Percentiles rank a stretch among this genome's conserved stretches.
phyloP scores from a whole-genome alignment of 2,797 vertebrate species.

The Otolemur crassicaudatus region DNA sequence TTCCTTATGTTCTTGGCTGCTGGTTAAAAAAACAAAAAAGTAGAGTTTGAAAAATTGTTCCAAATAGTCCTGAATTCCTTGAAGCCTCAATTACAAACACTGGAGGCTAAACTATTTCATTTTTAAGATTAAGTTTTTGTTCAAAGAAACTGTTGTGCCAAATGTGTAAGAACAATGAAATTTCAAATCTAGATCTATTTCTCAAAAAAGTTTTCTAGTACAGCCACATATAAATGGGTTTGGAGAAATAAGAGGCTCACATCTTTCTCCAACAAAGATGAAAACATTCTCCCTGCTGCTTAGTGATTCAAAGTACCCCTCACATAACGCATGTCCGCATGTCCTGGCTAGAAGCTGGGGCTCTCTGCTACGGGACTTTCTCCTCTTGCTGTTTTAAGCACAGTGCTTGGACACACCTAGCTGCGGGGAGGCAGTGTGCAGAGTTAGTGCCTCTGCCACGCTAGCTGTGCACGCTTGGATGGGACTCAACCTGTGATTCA shows the following conservation, averaged over 20 bases:
- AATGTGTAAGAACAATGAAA: background rate
- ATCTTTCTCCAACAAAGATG: background rate
- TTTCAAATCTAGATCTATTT: background rate
- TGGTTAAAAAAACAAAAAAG: background rate
- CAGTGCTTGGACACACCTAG: background rate
- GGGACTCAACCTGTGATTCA: background rate
- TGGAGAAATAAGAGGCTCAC: background rate
- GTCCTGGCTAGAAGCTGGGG: background rate
- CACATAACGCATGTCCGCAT: rapidly evolving
- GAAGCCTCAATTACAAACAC: background rate
- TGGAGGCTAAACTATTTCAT: background rate
- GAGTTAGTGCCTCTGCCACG: rapidly evolving
- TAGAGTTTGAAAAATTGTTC: background rate
- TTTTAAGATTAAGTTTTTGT: background rate
- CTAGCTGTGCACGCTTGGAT: background rate
- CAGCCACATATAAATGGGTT: background rate
- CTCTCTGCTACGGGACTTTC: background rate
- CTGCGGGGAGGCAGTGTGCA: background rate
- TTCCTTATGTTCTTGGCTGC: background rate
- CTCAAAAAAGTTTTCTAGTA: background rate
- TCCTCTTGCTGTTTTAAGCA: background rate
- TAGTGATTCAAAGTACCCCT: background rate
- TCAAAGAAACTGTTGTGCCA: background rate
- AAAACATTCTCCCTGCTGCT: background rate
- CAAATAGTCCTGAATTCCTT: background rate